A percentile compares a stretch with the other conserved stretches of the same genome.
phyloP scores from a whole-genome alignment of 2,888 invertebrate genomes.

The Gortyna flavago region DNA sequence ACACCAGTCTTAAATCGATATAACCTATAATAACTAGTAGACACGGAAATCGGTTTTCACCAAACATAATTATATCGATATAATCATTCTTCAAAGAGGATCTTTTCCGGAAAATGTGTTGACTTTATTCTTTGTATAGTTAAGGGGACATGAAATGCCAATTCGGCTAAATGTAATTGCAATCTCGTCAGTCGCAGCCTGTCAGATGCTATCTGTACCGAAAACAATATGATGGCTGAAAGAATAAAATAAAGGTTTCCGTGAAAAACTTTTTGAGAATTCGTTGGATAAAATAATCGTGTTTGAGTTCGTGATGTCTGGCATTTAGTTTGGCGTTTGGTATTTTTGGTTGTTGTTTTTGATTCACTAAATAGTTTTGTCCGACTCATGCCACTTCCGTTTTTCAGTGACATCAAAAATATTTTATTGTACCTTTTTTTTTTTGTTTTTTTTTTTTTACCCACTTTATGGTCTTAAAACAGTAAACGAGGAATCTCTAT shows the following conservation, averaged over 20 bases:
- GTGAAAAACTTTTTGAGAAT: constrained; percentile 46
- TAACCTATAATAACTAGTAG: no score
- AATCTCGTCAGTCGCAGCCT: constrained; percentile 57
- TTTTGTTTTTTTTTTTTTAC: neutral
- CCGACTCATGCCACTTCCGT: neutral
- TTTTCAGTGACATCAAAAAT: neutral
- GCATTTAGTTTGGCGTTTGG: constrained; percentile 12
- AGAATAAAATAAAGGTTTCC: constrained; percentile 51
- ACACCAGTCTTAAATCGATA: no score
- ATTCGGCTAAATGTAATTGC: constrained; percentile 59
- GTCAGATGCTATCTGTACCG: constrained; percentile 47
- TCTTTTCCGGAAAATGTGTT: constrained; percentile 31
- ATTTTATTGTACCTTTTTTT: no score
- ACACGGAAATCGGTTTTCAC: neutral
- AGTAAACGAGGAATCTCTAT: neutral
- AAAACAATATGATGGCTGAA: constrained; percentile 58
- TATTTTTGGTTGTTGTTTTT: neutral
- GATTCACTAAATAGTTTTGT: neutral
- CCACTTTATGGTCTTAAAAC: no score
- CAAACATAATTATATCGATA: neutral
- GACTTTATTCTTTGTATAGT: constrained; percentile 37
- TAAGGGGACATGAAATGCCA: constrained; percentile 46
- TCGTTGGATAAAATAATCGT: constrained; percentile 19
- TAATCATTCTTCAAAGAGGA: constrained; percentile 20
- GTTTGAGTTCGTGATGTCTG: constrained; percentile 31